Evolutionary conservation across 2,113 vertebrate species (phyloP).

Genomic region (Jacana jacana): DNA sequence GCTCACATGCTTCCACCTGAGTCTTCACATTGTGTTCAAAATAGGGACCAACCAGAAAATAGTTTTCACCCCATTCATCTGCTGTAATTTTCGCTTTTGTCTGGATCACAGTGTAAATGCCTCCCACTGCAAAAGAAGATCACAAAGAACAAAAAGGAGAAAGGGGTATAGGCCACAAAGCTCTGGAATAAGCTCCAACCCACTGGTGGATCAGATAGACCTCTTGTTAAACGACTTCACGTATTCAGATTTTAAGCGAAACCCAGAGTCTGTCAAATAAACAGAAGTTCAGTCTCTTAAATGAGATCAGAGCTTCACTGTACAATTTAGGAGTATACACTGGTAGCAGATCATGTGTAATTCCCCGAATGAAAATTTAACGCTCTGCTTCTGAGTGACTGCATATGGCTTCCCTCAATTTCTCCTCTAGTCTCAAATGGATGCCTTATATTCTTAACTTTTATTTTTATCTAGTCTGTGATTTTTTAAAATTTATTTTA

Average conservation of each 20-base stretch:
- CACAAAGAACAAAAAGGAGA: background rate
- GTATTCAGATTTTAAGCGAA: background rate
- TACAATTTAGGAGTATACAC: background rate
- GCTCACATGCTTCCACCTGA: constrained; percentile 91
- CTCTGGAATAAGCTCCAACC: background rate
- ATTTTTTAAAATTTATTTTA: background rate
- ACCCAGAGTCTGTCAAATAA: background rate
- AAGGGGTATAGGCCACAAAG: background rate
- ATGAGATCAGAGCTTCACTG: background rate
- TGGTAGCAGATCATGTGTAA: background rate
- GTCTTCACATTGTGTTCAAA: constrained; percentile 94
- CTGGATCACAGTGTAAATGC: constrained; percentile 98
- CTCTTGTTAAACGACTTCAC: background rate
- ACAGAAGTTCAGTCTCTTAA: background rate
- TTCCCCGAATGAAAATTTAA: background rate
- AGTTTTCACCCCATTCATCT: constrained; percentile 97
- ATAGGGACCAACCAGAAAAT: constrained; percentile 92
- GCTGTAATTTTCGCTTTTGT: constrained; percentile 92
- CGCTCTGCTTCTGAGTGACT: background rate
- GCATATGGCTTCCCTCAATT: background rate
- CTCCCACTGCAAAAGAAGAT: constrained; percentile 84
- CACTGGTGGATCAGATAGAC: background rate
- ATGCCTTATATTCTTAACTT: background rate
- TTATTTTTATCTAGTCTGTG: background rate
- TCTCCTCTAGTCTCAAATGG: background rate